Base-by-base conservation (phyloP, 2,797 vertebrate genomes). In the Pseudochirops corinnae region DNA sequence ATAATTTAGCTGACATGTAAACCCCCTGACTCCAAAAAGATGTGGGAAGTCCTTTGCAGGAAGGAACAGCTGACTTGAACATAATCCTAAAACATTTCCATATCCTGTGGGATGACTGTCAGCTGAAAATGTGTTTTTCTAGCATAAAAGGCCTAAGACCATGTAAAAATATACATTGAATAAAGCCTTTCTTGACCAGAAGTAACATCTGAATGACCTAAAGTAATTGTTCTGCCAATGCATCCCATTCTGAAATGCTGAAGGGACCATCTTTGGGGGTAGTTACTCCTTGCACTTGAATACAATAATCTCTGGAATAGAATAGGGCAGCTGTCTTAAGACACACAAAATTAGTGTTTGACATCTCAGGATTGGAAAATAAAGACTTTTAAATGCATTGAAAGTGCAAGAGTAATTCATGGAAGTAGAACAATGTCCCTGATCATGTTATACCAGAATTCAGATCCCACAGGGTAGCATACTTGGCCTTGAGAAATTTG, bases 51-150 rank as follows among this genome's bases (percentile, higher is more conserved):
- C 93, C 95, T 90, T 95, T 96, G 52, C 96, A 98, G 97, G 97
- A 98, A 97, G 97, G 29, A 96, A 96, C 97, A 97, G 97, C 97
- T 98, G 96, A 91, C 92, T 92, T 98, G 97, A 96, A 96, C 21
- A n/a, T 9, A n/a, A 31, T 96, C 97, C 97, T 97, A 97, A 96
- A 96, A 93, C 96, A 98, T 96, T 98, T 97, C 96, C 97, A 95
- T 97, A 97, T 97, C 96, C 97, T 97, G 97, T 97, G 94, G 94
- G 95, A 97, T 95, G 96, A 93, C 95, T 56, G 92, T 96, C 94
- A 95, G 91, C 94, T 96, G 60, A 62, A 96, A 96, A 96, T 96
- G 97, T 98, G 95, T 96, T 98, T 98, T 97, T 97, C 33, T 18
- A 98, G 93, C 92, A 95, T 92, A 97, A 95, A 97, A 93, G 58